Conservation (phyloP, 2,888 invertebrate species). For the Phengaris alcon region DNA sequence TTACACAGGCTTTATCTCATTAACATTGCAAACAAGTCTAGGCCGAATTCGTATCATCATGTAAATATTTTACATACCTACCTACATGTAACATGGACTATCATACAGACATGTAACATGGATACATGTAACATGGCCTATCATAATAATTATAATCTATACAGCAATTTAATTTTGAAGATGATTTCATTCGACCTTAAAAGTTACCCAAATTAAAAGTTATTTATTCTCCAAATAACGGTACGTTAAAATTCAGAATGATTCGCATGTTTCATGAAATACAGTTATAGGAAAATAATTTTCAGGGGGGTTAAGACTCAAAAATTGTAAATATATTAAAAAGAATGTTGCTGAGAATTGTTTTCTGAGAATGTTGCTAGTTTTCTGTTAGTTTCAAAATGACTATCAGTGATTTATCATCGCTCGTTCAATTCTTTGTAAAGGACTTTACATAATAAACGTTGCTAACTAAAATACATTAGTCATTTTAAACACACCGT, state of each 20-base stretch:
- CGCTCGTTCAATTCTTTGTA: too few relatives aligned
- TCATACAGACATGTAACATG: background rate
- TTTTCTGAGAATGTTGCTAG: too few relatives aligned
- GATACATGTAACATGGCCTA: constrained; percentile 21
- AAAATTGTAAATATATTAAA: background rate
- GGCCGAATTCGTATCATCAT: constrained; percentile 48
- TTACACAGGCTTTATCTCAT: constrained; percentile 43
- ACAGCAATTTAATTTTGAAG: constrained; percentile 28
- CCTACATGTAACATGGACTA: constrained; percentile 17
- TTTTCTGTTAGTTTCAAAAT: background rate
- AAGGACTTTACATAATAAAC: too few relatives aligned
- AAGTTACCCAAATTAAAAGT: too few relatives aligned
- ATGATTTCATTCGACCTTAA: constrained; percentile 28
- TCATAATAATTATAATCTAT: constrained; percentile 34
- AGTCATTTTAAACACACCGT: too few relatives aligned
- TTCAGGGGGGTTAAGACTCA: background rate
- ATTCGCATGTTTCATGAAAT: background rate
- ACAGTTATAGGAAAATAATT: background rate
- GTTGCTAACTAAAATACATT: too few relatives aligned
- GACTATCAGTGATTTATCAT: too few relatives aligned
- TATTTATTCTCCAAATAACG: background rate
- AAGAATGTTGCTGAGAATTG: too few relatives aligned
- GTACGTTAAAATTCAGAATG: too few relatives aligned
- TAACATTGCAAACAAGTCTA: constrained; percentile 58
- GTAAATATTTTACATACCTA: constrained; percentile 37